Percentiles rank a stretch among this genome's conserved stretches.
phyloP scores from a whole-genome alignment of 2,113 vertebrate species.

The Prunella himalayana region DNA sequence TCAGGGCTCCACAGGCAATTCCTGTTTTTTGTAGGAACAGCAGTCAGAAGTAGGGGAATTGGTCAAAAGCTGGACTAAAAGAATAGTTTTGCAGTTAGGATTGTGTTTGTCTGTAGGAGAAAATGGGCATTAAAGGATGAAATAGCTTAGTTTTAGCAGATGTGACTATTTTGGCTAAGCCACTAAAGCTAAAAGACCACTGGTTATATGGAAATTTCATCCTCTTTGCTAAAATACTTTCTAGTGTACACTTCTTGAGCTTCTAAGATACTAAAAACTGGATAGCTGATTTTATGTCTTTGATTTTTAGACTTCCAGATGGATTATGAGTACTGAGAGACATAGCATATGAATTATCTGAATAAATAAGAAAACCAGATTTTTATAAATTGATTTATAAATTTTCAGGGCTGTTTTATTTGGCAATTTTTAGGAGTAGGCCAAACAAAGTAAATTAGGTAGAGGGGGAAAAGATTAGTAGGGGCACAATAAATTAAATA shows the following conservation, averaged over 20 bases:
- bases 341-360: neutral
- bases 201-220: neutral
- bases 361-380: neutral
- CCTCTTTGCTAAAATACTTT: neutral
- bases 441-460: neutral
- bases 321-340: neutral
- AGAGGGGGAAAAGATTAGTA: neutral
- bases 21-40: neutral
- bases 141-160: neutral
- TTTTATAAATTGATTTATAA: neutral
- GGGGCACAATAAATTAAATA: neutral
- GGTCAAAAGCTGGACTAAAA: rapidly evolving
- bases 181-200: neutral
- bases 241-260: neutral
- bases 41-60: neutral
- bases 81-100: neutral
- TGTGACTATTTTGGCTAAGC: neutral
- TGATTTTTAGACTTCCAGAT: neutral
- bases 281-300: neutral
- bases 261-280: neutral
- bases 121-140: neutral
- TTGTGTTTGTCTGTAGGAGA: no score
- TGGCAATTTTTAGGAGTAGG: neutral
- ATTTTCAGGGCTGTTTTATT: neutral
- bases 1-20: neutral